A percentile compares a stretch with the other conserved stretches of the same genome.
Conservation (phyloP, 23 tunicate species). For the Styela clava region DNA sequence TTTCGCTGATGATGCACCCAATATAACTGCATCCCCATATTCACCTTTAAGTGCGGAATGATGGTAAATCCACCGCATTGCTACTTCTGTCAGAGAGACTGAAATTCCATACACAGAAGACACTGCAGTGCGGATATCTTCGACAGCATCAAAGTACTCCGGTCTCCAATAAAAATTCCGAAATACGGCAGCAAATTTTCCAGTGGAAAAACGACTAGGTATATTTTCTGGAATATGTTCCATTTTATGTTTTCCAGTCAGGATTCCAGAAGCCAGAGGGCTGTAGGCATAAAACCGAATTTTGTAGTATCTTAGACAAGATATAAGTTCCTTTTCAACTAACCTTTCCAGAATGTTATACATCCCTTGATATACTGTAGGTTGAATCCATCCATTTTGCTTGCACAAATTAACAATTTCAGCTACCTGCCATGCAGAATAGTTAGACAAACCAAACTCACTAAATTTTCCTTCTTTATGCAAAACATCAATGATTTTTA, state of each 20-base stretch:
- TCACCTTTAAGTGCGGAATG: slow-evolving; percentile 69
- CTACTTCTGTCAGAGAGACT: slow-evolving; percentile 75
- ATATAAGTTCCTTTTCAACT: slow-evolving; percentile 81
- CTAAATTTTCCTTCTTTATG: slow-evolving; percentile 79
- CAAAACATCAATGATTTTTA: slow-evolving; percentile 51
- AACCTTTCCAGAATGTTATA: slow-evolving; percentile 63
- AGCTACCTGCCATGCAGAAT: slow-evolving; percentile 92
- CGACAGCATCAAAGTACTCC: slow-evolving; percentile 52
- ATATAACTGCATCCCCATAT: slow-evolving; percentile 75
- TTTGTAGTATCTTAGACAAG: slow-evolving; percentile 57
- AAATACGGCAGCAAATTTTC: slow-evolving; percentile 34
- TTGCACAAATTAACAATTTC: slow-evolving; percentile 68
- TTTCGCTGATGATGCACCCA: slow-evolving; percentile 59
- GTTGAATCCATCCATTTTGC: slow-evolving; percentile 52
- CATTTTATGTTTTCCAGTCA: slow-evolving; percentile 80
- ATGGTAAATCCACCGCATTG: slow-evolving; percentile 79
- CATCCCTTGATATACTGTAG: slow-evolving; percentile 96
- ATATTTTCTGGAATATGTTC: slow-evolving; percentile 60
- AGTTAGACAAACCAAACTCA: slow-evolving; percentile 86
- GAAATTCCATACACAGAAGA: slow-evolving; percentile 35
- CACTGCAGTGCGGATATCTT: slow-evolving; percentile 31
- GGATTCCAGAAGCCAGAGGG: slow-evolving; percentile 77
- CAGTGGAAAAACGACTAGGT: slow-evolving; percentile 67
- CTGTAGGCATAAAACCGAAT: slow-evolving; percentile 82
- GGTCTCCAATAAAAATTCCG: slow-evolving; percentile 62